Evolutionary conservation across 2,888 invertebrate genomes (phyloP), one percentile per base, ranked within the genome.

Genomic region (Aspidapion aeneum): DNA sequence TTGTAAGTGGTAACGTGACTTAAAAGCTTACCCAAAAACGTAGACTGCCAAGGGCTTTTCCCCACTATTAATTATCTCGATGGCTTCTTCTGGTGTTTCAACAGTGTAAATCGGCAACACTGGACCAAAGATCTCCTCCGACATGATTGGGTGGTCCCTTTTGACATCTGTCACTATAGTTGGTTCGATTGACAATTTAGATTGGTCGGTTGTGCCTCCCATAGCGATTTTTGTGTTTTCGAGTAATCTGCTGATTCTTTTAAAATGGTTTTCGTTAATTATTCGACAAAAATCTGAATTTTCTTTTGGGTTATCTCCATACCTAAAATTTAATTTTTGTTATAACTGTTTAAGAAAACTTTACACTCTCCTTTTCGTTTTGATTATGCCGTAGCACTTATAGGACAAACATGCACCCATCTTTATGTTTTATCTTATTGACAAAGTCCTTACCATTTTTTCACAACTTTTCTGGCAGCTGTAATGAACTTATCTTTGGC

Each of bases 111-210:
- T 90, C 0, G 98, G 98, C 69, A 98, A 84, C 71, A 99, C 86
- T 1, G 98, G 98, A 1, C 98, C 98, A 80, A 98, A 99, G 71
- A 98, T 96, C 85, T 98, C 98, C 72, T 97, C 90, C 70, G 89
- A 86, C 93, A 93, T 93, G 1, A 92, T 78, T 49, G 88, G 85
- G 81, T 96, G 96, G 1, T 82, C 82, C 0, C 85, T 81, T 63
- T 87, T 86, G 0, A 95, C 91, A 76, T 95, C 89, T 17, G 84
- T 79, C 55, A 93, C 70, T 62, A 98, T 84, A 0, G 96, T 96
- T 1, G 97, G 98, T 59, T 90, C 87, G 67, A 98, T 93, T 78
- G 84, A 98, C 63, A 84, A 86, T 91, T 71, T 94, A 90, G 50
- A 82, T 0, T 88, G 81, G 77, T 96, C 91, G 60, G 82, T 83